These are phyloP conservation scores for Acleris laterana DNA, from an alignment of 2,888 invertebrate species.

Conservation along the genomic window DNA sequence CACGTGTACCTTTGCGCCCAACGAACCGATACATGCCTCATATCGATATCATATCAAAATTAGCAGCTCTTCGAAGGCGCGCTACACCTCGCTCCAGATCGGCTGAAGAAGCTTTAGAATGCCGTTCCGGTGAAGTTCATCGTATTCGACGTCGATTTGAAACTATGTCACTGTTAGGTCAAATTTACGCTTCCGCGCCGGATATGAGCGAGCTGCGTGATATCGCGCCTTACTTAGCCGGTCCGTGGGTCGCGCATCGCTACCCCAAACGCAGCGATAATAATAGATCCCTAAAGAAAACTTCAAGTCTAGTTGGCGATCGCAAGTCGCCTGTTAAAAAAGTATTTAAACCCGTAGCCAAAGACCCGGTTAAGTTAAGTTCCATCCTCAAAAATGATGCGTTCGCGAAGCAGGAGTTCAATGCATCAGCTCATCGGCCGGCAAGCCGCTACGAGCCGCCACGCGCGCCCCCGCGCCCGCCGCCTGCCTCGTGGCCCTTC, in stretches of 20 bases:
- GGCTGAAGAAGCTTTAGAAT: slow-evolving; percentile 76
- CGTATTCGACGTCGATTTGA: slow-evolving; percentile 90
- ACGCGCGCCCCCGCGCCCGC: slow-evolving; percentile 81
- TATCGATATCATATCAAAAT: slow-evolving; percentile 95
- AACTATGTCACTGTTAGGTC: slow-evolving; percentile 88
- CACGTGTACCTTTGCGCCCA: slow-evolving; percentile 85
- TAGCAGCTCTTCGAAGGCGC: slow-evolving; percentile 86
- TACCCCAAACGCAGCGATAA: slow-evolving; percentile 89
- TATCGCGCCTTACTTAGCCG: slow-evolving; percentile 91
- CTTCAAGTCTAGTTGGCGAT: slow-evolving; percentile 58
- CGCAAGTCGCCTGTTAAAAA: slow-evolving; percentile 70
- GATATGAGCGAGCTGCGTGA: slow-evolving; percentile 90
- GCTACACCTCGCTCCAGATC: slow-evolving; percentile 78
- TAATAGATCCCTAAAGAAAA: slow-evolving; percentile 85
- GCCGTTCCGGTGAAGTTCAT: slow-evolving; percentile 88
- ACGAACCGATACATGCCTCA: slow-evolving; percentile 93
- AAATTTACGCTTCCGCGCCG: slow-evolving; percentile 92
- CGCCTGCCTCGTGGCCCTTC: slow-evolving; percentile 74
- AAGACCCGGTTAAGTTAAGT: slow-evolving; percentile 76
- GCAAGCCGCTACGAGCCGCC: slow-evolving; percentile 90
- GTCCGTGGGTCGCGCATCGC: slow-evolving; percentile 92
- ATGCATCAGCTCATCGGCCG: slow-evolving; percentile 90
- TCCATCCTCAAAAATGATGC: slow-evolving; percentile 78
- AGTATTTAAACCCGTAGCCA: slow-evolving; percentile 68
- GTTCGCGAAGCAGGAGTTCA: slow-evolving; percentile 88